These are phyloP conservation scores for Etia nguti DNA, from an alignment of 2,113 vertebrate genomes.

Conservation along the genomic window DNA sequence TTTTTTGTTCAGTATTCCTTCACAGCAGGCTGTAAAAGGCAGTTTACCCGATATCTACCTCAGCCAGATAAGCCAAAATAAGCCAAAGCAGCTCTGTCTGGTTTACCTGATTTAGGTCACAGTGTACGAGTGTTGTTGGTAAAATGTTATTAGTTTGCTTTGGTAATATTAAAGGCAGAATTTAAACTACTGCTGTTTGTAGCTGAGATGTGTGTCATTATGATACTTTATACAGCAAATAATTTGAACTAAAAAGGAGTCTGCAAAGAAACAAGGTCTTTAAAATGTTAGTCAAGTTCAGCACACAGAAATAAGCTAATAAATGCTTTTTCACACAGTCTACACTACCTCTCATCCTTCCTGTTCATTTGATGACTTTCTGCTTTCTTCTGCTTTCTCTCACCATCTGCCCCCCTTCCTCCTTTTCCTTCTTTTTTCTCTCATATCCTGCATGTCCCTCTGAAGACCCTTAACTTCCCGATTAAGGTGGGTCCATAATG, in stretches of 20 bases:
- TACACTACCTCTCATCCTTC: background rate
- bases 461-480: conserved; percentile 11
- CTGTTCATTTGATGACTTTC: background rate
- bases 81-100: background rate
- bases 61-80: background rate
- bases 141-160: background rate
- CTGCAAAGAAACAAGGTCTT: background rate
- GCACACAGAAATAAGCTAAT: background rate
- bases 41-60: background rate
- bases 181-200: background rate
- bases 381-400: background rate
- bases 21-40: background rate
- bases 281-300: background rate
- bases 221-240: background rate
- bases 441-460: background rate
- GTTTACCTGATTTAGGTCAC: background rate
- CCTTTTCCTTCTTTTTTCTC: background rate
- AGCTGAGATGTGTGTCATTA: background rate
- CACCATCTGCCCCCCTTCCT: background rate
- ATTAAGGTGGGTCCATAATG: conserved; percentile 3
- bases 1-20: background rate
- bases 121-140: background rate
- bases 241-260: background rate
- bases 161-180: background rate
- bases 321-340: background rate